phyloP scores from a whole-genome alignment of 2,797 vertebrate species.

The Xenentodon cancila region DNA sequence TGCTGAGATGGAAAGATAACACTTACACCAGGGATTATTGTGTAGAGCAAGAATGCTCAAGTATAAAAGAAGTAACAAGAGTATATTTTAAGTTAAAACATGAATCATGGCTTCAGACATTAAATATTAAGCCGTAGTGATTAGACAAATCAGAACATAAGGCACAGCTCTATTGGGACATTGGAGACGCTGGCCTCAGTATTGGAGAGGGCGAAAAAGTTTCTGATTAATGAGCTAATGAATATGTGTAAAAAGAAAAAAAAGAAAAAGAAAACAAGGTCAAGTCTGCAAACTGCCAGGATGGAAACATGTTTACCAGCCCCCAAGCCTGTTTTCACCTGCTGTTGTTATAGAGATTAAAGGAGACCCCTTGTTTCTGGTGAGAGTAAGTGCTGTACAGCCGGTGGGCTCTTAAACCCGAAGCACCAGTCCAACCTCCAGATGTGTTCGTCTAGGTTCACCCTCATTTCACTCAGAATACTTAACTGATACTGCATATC shows the following conservation, averaged over 20 bases:
- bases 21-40: conserved; percentile 17
- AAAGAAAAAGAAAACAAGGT: neutral
- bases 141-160: no score
- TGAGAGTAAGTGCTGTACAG: conserved; percentile 5
- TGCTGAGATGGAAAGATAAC: conserved; percentile 8
- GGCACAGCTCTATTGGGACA: neutral
- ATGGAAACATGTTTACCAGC: conserved; percentile 10
- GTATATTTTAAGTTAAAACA: neutral
- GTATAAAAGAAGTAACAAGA: no score
- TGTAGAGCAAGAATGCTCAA: neutral
- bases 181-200: neutral
- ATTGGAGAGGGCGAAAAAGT: neutral
- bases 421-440: conserved; percentile 10
- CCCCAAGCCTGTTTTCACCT: conserved; percentile 16
- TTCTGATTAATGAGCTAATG: conserved; percentile 4
- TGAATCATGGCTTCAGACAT: neutral
- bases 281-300: neutral
- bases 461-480: conserved; percentile 30
- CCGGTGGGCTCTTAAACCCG: conserved; percentile 23
- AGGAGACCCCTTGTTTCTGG: conserved; percentile 4
- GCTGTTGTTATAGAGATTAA: conserved; percentile 8
- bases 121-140: neutral
- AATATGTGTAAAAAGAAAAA: neutral
- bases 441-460: conserved; percentile 27
- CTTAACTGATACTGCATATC: conserved; percentile 51